Base-by-base conservation (phyloP, 2,888 invertebrate species). In the Plebejus anna region DNA sequence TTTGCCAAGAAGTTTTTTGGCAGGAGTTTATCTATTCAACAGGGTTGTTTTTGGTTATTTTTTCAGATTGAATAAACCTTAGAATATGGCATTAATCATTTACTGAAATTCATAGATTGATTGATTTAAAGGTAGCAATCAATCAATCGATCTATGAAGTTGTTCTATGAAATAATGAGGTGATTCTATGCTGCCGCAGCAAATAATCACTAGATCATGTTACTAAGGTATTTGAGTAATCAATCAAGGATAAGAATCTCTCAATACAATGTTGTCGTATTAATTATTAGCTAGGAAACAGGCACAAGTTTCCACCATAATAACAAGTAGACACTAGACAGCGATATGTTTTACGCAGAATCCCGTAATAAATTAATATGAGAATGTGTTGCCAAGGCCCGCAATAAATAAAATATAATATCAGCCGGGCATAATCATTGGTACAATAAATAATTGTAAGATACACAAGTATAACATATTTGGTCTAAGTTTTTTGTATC, bases 341-440 rank as follows among this genome's bases (percentile, higher is more conserved):
- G 42, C 42, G 42, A 66, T 28, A 66, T 66, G 32, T 66, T 66
- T 66, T 13, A 32, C 3, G 32, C 13, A 32, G 32, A 32, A 32
- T 70, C 32, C 16, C 32, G 32, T 70, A 32, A 70, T 16, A 70
- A 70, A 36, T 70, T 32, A 70, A 32, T 32, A 70, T 70, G 66
- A 70, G 66, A 36, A 70, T 32, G 57, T 32, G n/a, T 70, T 36
- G 66, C 32, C 66, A 32, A 32, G 66, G 66, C 66, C 13, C 32
- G 28, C 66, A 70, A 36, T 59, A 70, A 16, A 70, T 70, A 70
- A 70, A 28, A 70, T 70, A 22, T 22, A 22, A 32, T 70, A 70
- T 70, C 66, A 36, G 66, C 13, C 32, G 66, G 36, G 32, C 66
- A 70, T 70, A 70, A 70, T 70, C 66, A 70, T 32, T 32, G 32